Conservation (phyloP, 2,888 invertebrate genomes). For the Agonopterix heracliana region DNA sequence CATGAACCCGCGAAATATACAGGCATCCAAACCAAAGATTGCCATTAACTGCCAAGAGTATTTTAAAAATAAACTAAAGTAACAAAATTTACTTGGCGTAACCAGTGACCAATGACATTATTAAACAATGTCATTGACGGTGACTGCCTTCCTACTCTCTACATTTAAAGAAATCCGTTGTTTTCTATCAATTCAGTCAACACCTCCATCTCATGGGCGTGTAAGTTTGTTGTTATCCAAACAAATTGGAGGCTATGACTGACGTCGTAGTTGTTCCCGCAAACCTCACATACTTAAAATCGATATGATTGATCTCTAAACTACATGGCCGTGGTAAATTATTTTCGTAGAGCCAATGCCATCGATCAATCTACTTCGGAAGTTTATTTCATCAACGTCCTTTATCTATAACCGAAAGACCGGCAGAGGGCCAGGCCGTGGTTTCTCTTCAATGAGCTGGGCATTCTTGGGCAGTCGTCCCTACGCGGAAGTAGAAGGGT, state of each 20-base stretch:
- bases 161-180: too few relatives aligned
- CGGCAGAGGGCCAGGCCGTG: conserved; percentile 19
- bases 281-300: not conserved
- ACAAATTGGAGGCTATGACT: conserved; percentile 2
- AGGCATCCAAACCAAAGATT: too few relatives aligned
- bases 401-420: not conserved
- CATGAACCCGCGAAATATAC: too few relatives aligned
- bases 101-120: too few relatives aligned
- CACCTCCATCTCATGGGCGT: too few relatives aligned
- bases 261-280: not conserved
- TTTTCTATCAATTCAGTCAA: too few relatives aligned
- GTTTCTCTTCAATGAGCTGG: conserved; percentile 11
- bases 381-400: conserved; percentile 7
- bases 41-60: too few relatives aligned
- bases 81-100: too few relatives aligned
- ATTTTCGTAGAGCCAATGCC: conserved; percentile 16
- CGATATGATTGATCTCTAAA: conserved; percentile 18
- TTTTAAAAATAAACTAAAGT: too few relatives aligned
- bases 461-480: conserved; percentile 30
- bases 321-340: conserved; percentile 19
- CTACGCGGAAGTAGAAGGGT: conserved; percentile 48
- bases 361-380: conserved; percentile 12
- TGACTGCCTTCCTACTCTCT: too few relatives aligned
- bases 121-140: too few relatives aligned
- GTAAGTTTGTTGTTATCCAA: conserved; percentile 1